Conservation (phyloP, 2,888 invertebrate genomes). For the Brachylomia viminalis region DNA sequence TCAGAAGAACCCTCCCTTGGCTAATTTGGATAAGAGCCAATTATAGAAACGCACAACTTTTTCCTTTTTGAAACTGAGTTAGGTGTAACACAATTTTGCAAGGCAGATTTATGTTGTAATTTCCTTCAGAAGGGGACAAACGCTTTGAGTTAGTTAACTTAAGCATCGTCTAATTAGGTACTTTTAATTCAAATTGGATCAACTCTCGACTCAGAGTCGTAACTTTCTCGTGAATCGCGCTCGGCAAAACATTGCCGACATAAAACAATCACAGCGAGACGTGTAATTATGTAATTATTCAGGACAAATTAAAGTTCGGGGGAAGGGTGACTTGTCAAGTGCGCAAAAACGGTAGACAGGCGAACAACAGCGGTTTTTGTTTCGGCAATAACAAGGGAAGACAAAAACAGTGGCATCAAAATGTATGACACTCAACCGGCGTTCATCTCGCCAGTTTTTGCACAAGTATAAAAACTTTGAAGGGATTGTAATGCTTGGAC, state of each 20-base stretch:
- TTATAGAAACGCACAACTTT: constrained; percentile 80
- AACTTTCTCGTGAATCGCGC: constrained; percentile 67
- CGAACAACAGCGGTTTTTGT: constrained; percentile 85
- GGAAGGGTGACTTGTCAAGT: constrained; percentile 84
- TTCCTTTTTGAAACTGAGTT: constrained; percentile 77
- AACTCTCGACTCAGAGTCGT: constrained; percentile 64
- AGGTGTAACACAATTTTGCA: constrained; percentile 80
- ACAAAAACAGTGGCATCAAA: constrained; percentile 86
- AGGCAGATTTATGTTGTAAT: constrained; percentile 83
- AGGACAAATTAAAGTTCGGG: constrained; percentile 81
- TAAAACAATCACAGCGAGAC: constrained; percentile 73
- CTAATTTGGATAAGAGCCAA: constrained; percentile 87
- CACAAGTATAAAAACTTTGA: constrained; percentile 77
- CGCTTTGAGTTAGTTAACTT: constrained; percentile 74
- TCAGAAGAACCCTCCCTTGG: constrained; percentile 76
- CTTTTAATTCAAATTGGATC: constrained; percentile 77
- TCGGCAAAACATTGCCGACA: constrained; percentile 68
- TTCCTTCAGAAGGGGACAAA: constrained; percentile 73
- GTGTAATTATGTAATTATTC: constrained; percentile 87
- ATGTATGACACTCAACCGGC: constrained; percentile 85
- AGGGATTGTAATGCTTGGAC: constrained; percentile 77
- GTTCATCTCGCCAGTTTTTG: constrained; percentile 78
- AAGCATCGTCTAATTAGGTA: constrained; percentile 76
- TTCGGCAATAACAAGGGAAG: constrained; percentile 78
- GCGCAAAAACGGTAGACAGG: constrained; percentile 85